Conservation (phyloP, 2,797 vertebrate genomes). For the Takifugu ocellatus region DNA sequence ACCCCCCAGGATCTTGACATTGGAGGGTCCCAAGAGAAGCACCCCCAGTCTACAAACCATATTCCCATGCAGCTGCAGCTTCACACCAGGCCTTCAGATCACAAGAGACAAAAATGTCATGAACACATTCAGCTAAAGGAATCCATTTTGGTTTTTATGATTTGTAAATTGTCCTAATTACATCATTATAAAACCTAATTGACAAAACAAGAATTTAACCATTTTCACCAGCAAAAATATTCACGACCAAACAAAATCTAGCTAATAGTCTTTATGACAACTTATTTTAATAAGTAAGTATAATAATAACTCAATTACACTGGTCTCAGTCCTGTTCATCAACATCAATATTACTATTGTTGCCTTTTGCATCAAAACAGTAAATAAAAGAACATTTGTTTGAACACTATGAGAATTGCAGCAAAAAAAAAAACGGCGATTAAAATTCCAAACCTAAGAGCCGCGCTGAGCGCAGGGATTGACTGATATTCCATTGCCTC, state of each 20-base stretch:
- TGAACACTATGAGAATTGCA: background rate
- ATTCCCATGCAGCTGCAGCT: slow-evolving; percentile 85
- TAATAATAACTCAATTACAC: too few relatives aligned
- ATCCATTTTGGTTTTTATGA: too few relatives aligned
- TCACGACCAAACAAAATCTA: background rate
- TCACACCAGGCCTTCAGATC: slow-evolving; percentile 82
- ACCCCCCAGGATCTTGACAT: slow-evolving; percentile 88
- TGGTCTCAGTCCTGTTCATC: too few relatives aligned
- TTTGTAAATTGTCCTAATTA: too few relatives aligned
- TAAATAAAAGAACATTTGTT: background rate
- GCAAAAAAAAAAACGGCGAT: background rate
- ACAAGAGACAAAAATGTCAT: background rate
- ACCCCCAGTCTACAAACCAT: slow-evolving; percentile 86
- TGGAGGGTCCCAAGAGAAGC: slow-evolving; percentile 85
- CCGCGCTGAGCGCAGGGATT: slow-evolving; percentile 77
- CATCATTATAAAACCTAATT: background rate
- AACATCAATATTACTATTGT: too few relatives aligned
- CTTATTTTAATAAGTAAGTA: too few relatives aligned
- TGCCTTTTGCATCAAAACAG: too few relatives aligned
- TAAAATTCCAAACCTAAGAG: slow-evolving; percentile 66
- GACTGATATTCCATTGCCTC: slow-evolving; percentile 92
- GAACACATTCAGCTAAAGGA: too few relatives aligned
- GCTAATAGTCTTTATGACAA: background rate
- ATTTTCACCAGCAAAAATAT: background rate
- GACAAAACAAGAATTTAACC: background rate